Base-by-base conservation (phyloP, 2,888 invertebrate genomes). In the Cerceris rybyensis region DNA sequence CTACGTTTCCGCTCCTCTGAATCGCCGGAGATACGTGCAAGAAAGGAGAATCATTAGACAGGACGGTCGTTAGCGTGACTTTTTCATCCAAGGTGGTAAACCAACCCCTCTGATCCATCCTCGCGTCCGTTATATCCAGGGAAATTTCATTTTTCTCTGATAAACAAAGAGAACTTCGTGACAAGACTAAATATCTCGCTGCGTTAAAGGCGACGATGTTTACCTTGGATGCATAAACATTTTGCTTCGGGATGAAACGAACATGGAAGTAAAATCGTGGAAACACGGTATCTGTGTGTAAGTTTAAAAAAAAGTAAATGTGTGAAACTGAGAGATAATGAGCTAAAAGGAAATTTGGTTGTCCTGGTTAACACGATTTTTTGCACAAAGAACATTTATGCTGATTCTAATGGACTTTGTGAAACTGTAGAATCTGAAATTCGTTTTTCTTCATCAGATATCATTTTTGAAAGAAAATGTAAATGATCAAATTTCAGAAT, bases 11-110 rank as follows among this genome's bases (percentile, higher is more conserved):
- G 75, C 49, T 57, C 39, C 54, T 69, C 41, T 52, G 70, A 67
- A 72, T 80, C 75, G 64, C 57, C 69, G 60, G 70, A 43, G 72
- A 50, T 67, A 64, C 57, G 70, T n/a, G 65, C 75, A 84, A 84
- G 78, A 83, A 85, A 84, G 70, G 75, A 83, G 78, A 87, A 87
- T 84, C 87, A 85, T 87, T 86, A 86, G 84, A 78, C 83, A 66
- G 75, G 59, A 52, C 70, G 83, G 84, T 87, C 85, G 79, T 87
- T 87, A 85, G 84, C 72, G 75, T 63, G 75, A 71, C 78, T 84
- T 85, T 82, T 85, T 85, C 72, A 67, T 16, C 39, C 46, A 9
- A 14, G 49, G 59, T 5, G 39, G 41, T 0, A 50, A 67, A 60
- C 57, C 41, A 39, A 39, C 16, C 43, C n/a, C 61, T 16, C 46